Percentiles rank a stretch among this genome's conserved stretches.
These are phyloP conservation scores for Gibbula magus DNA, from an alignment of 2,888 invertebrate genomes.

Conservation along the genomic window DNA sequence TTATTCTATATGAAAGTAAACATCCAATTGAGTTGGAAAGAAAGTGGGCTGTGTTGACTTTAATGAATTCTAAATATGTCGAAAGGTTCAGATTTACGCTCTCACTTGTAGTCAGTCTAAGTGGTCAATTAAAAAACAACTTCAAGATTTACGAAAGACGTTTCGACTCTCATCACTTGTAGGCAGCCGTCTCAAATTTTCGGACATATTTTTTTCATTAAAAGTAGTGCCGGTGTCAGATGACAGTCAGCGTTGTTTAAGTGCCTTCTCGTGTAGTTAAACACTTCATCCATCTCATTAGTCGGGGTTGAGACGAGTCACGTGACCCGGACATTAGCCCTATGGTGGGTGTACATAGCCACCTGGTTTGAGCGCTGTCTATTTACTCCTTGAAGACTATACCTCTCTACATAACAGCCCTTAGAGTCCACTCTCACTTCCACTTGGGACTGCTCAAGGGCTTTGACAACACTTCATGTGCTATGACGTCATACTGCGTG, in stretches of 20 bases:
- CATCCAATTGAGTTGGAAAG: too few relatives aligned
- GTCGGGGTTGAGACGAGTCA: not conserved
- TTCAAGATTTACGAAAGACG: too few relatives aligned
- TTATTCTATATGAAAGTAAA: too few relatives aligned
- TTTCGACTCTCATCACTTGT: too few relatives aligned
- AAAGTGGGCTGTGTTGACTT: too few relatives aligned
- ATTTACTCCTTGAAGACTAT: constrained; percentile 7
- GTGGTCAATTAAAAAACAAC: too few relatives aligned
- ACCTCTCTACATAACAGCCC: not conserved
- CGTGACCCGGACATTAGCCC: constrained; percentile 17
- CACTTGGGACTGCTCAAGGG: not conserved
- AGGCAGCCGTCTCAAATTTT: too few relatives aligned
- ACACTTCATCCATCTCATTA: constrained; percentile 13
- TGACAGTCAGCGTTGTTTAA: not conserved
- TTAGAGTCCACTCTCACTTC: not conserved
- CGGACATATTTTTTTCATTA: too few relatives aligned
- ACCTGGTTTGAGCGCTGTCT: not conserved
- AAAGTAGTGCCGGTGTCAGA: not conserved
- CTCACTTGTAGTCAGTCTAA: too few relatives aligned
- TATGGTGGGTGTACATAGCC: constrained; percentile 16
- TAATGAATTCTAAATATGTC: too few relatives aligned
- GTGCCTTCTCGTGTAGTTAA: constrained; percentile 8
- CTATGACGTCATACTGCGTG: constrained; percentile 1
- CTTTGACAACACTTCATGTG: not conserved
- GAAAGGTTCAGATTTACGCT: too few relatives aligned